Conservation (phyloP, 1,140 invertebrate species). For the Drosophila pruinosa region DNA sequence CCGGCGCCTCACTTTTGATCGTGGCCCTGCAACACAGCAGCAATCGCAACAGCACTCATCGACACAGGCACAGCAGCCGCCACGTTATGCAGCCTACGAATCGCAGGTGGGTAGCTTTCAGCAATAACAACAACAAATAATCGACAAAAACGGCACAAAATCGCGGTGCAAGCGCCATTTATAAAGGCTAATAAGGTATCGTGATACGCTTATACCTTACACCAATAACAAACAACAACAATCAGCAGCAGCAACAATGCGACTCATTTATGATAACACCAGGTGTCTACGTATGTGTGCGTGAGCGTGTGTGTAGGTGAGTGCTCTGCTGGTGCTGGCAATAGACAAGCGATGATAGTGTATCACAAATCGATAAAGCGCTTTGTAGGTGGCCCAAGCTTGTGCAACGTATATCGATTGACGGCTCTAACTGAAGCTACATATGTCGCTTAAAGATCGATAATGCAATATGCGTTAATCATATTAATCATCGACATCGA, state of each 20-base stretch:
- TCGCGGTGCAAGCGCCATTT: conserved; percentile 35
- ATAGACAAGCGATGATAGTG: conserved; percentile 2
- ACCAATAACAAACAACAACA: conserved; percentile 28
- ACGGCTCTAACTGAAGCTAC: background rate
- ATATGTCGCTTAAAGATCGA: background rate
- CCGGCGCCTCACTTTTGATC: conserved; percentile 74
- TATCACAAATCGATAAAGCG: conserved; percentile 7
- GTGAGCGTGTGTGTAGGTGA: conserved; percentile 2
- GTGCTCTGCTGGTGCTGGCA: conserved; percentile 3
- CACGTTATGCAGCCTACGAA: conserved; percentile 70
- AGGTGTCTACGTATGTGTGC: background rate
- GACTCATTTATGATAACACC: conserved; percentile 48
- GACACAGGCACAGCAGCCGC: conserved; percentile 17
- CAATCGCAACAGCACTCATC: conserved; percentile 26
- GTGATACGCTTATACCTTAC: conserved; percentile 32
- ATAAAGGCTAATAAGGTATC: conserved; percentile 50
- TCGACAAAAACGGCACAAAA: background rate
- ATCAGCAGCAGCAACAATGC: background rate
- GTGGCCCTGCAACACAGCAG: conserved; percentile 15
- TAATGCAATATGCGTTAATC: background rate
- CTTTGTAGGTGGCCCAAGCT: background rate
- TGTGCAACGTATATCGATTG: background rate
- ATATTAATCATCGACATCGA: too few species aligned
- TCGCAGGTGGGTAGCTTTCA: conserved; percentile 58
- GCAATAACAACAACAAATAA: background rate